Evolutionary conservation across 1,140 invertebrate genomes (phyloP), one percentile per base, ranked within the genome.

Genomic region (Aphis craccivora): DNA sequence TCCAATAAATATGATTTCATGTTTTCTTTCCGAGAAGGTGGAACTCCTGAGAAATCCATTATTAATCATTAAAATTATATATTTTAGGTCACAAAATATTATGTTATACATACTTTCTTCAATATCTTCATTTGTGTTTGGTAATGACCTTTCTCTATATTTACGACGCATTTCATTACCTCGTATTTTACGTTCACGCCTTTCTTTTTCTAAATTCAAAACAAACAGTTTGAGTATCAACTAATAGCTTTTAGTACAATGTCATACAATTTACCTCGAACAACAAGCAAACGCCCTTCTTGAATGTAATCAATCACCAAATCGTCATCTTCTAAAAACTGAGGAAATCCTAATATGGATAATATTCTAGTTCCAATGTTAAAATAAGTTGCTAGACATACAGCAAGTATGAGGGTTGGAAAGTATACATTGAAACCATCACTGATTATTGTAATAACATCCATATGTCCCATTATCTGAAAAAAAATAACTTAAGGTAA

Each of bases 401-500:
- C 97, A 93, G 98, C 96, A 76, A 99, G 96, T 95, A 99, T 99
- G 89, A 98, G 97, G 96, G 99, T 99, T 0, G 99, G 99, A 95
- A 99, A 99, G 95, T 99, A 99, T 81, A 99, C 98, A 95, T 99
- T 99, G 95, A 99, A 99, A 40, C 99, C 99, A 95, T 99, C 98
- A 5, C 99, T 98, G 94, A 99, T 98, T 93, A 99, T 98, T 22
- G 98, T 97, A 93, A 99, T 97, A 0, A 99, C 98, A 96, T 99
- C 99, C 98, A 99, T 99, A 95, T 99, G 99, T 40, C 99, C 99
- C 99, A 99, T 99, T 94, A 99, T 97, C 98, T 99, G 95, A n/a
- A 95, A 55, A 83, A 45, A 51, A 86, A 37, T 86, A 86, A 67
- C 14, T 67, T 30, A 67, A n/a, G 60, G 60, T n/a, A 67, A 67